Evolutionary conservation across 1,140 invertebrate genomes (phyloP), one percentile per base, ranked within the genome.

Genomic region (Formica selysi): DNA sequence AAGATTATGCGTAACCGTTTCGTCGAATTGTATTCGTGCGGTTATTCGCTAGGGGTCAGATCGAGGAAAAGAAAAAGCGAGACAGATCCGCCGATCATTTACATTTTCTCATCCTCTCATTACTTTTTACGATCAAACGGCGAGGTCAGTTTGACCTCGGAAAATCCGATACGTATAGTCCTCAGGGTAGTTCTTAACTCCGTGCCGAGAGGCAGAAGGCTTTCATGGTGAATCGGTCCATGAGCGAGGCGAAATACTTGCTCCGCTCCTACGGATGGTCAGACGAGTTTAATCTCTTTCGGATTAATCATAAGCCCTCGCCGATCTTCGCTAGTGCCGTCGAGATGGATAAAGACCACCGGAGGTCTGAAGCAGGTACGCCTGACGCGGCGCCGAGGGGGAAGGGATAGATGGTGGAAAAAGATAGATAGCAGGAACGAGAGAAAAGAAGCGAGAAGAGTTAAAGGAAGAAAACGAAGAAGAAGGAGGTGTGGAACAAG

Each of bases 251-350:
- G 73, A 85, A 41, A 85, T 83, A 74, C 79, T 64, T 44, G 68
- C 68, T 73, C 57, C 79, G 68, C 29, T 74, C 54, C 54, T 73
- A 62, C 64, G 84, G 87, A 87, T 89, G 89, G 88, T 87, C 83
- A 87, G 89, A 88, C 81, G 86, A 87, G 76, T 91, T 91, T 91
- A 90, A 91, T 91, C 88, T 90, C 85, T 86, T 86, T 74, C 86
- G 87, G 88, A 90, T 92, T 92, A 92, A 91, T 91, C 90, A 91
- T 91, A 91, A 90, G 88, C 90, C 83, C 64, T 74, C 64, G 51
- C 57, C 86, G 81, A 90, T 91, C 90, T 90, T 90, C 64, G 68
- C 76, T 81, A 57, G 26, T 76, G 32, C 76, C 67, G 44, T 73
- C 38, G 62, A 64, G 70, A 73, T 48, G 67, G 8, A 41, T 26